These are phyloP conservation scores for Pseudopipra pipra DNA, from an alignment of 2,113 vertebrate genomes.

Conservation along the genomic window DNA sequence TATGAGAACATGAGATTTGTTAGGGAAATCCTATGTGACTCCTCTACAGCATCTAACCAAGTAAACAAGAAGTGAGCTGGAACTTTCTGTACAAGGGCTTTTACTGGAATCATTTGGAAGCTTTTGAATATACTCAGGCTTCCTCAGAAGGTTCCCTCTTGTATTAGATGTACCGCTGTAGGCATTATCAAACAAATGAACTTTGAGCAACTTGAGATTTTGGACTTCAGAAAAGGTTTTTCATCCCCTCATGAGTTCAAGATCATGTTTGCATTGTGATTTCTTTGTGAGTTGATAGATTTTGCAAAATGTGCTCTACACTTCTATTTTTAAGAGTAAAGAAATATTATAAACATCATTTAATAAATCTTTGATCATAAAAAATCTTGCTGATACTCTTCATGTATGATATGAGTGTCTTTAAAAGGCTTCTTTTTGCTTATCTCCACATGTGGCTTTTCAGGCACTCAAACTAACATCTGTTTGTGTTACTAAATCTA, in stretches of 20 bases:
- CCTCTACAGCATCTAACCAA: constrained; percentile 42
- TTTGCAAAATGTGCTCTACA: background rate
- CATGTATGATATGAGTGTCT: background rate
- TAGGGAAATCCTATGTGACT: constrained; percentile 65
- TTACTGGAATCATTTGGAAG: constrained; percentile 48
- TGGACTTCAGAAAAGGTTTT: background rate
- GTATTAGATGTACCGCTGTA: background rate
- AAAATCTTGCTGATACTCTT: background rate
- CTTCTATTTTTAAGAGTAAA: background rate
- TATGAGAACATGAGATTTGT: constrained; percentile 43
- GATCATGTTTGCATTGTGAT: background rate
- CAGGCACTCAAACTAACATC: constrained; percentile 4
- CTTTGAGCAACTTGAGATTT: background rate
- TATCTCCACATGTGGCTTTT: background rate
- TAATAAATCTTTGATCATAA: background rate
- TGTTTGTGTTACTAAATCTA: background rate
- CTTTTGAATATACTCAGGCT: background rate
- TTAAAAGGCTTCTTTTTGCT: background rate
- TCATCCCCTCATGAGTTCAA: background rate
- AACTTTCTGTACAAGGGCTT: constrained; percentile 57
- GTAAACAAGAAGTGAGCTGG: constrained; percentile 64
- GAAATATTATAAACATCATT: background rate
- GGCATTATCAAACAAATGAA: background rate
- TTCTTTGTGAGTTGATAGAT: background rate
- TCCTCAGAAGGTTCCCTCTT: background rate